phyloP scores from a whole-genome alignment of 2,113 vertebrate species.

The Tragulus kanchil region DNA sequence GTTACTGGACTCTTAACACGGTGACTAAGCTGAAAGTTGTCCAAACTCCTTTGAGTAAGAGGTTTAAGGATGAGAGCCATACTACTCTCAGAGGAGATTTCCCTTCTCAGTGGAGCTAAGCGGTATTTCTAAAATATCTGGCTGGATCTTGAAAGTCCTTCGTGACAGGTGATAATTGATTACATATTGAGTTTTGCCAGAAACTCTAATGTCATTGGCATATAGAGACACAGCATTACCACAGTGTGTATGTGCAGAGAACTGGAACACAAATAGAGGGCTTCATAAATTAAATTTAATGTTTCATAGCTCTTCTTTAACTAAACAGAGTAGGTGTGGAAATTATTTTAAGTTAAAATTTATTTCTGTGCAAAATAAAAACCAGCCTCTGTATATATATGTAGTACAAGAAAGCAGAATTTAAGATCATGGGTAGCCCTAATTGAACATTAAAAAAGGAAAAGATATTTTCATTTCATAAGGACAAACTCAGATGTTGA shows the following conservation, averaged over 20 bases:
- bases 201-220: constrained; percentile 80
- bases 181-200: constrained; percentile 77
- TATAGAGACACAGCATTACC: constrained; percentile 69
- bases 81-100: constrained; percentile 65
- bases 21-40: constrained; percentile 64
- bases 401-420: constrained; percentile 16
- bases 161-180: constrained; percentile 85
- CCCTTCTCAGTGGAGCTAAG: constrained; percentile 69
- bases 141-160: constrained; percentile 80
- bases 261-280: constrained; percentile 79
- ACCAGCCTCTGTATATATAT: neutral
- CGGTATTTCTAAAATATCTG: constrained; percentile 75
- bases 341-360: constrained; percentile 83
- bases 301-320: constrained; percentile 80
- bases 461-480: constrained; percentile 1
- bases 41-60: constrained; percentile 59
- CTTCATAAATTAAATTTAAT: constrained; percentile 84
- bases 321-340: constrained; percentile 83
- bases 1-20: constrained; percentile 31
- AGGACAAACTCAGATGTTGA: constrained; percentile 10
- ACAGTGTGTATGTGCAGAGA: constrained; percentile 55
- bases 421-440: neutral
- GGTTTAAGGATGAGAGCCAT: constrained; percentile 55
- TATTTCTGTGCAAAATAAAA: constrained; percentile 79
- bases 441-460: constrained; percentile 52